Base-by-base conservation (phyloP, 2,113 vertebrate species). In the Pachypanchax playfairii region DNA sequence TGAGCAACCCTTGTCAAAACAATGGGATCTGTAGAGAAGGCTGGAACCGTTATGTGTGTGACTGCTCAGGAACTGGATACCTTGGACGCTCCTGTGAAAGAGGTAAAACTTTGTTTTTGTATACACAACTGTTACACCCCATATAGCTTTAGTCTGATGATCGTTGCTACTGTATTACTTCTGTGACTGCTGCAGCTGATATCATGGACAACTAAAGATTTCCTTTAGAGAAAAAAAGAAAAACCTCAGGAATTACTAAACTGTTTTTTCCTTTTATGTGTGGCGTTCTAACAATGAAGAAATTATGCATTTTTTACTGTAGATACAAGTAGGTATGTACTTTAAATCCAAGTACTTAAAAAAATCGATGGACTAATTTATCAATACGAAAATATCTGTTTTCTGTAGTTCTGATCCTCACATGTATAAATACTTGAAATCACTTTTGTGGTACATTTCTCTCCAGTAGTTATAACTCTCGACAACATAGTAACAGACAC, bases 41-140 rank as follows among this genome's bases (percentile, higher is more conserved):
- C 53, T 99, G 97, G 96, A 98, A 98, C 90, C 93, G 97, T 87
- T 99, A 96, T 0, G 94, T 99, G 56, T 99, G 97, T 12, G 97
- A 99, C 88, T 99, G 97, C 83, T 96, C 96, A 2, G 96, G 96
- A 52, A 97, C 96, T 0, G 97, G 97, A 18, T 97, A 94, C 85
- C 93, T 99, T 39, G 97, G 97, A 63, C 94, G 94, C 74, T 97
- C 96, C 0, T 99, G 97, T 0, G 96, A 98, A 85, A 94, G 96
- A 96, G 96, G 97, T 98, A 92, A 33, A 93, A 55, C 47, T 42
- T 61, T 29, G 6, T 53, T 46, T 62, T 64, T 38, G 4, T 48
- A 26, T 22, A 22, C 20, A 11, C 8, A 17, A 39, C 36, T 51
- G 12, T 43, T 62, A 18, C 15, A 20, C 17, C n/a, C 1, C 35